Conservation (phyloP, 2,888 invertebrate species). For the Maniola hyperantus region DNA sequence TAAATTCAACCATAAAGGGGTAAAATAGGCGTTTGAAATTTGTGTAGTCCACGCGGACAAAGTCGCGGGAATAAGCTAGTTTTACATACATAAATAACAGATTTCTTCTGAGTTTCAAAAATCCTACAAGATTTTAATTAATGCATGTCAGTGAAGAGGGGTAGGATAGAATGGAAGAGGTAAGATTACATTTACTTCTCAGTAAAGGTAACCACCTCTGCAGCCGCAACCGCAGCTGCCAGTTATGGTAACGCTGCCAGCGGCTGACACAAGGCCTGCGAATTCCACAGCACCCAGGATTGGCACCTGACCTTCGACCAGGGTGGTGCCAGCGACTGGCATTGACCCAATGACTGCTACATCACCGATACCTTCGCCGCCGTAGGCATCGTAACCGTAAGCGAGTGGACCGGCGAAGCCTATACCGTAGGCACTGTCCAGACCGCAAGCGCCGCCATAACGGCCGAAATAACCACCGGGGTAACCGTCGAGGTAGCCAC, state of each 20-base stretch:
- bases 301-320: slow-evolving; percentile 51
- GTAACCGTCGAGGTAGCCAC: neutral
- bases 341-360: slow-evolving; percentile 46
- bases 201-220: slow-evolving; percentile 39
- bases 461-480: slow-evolving; percentile 27
- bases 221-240: slow-evolving; percentile 11
- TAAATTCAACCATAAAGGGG: no score
- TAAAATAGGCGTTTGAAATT: no score
- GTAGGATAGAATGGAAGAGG: no score
- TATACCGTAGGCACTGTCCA: neutral
- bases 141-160: neutral
- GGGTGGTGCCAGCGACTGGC: slow-evolving; percentile 46
- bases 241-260: slow-evolving; percentile 47
- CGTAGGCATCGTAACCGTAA: slow-evolving; percentile 40
- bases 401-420: neutral
- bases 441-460: no score
- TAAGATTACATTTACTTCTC: neutral
- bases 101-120: no score
- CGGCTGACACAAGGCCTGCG: slow-evolving; percentile 45
- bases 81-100: no score
- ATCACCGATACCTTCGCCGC: slow-evolving; percentile 48
- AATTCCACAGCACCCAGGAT: slow-evolving; percentile 48
- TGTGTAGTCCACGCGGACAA: no score
- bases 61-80: no score
- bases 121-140: neutral